Percentiles rank a stretch among this genome's conserved stretches.
Evolutionary conservation across 2,888 invertebrate genomes (phyloP).

Genomic region (Acutogordius australiensis): DNA sequence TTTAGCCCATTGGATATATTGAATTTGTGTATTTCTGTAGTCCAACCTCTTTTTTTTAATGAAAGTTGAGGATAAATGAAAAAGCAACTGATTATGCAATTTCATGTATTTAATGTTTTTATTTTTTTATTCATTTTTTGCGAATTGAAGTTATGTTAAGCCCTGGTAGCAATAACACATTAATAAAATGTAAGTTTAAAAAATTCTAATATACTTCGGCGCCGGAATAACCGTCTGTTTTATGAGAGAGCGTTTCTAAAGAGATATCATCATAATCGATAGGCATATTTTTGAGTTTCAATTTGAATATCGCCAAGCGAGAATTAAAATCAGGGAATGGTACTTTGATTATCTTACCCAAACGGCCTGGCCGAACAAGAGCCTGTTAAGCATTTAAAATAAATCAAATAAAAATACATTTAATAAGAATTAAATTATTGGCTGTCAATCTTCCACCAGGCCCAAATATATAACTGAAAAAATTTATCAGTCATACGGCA

Average conservation of each 20-base stretch:
- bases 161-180: no score
- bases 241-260: constrained; percentile 19
- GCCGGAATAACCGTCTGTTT: constrained; percentile 56
- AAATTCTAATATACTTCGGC: constrained; percentile 36
- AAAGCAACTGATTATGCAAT: no score
- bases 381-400: constrained; percentile 36
- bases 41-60: no score
- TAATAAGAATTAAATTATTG: background rate
- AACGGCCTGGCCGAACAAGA: constrained; percentile 54
- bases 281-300: constrained; percentile 47
- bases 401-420: constrained; percentile 10
- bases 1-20: no score
- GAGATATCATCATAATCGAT: constrained; percentile 28
- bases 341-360: constrained; percentile 69
- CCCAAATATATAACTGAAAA: no score
- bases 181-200: background rate
- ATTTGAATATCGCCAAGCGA: constrained; percentile 45
- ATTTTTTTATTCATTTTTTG: no score
- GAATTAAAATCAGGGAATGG: constrained; percentile 54
- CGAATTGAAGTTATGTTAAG: no score
- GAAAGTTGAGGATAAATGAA: no score
- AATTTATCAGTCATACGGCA: no score
- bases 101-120: no score
- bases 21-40: no score
- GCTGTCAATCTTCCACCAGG: no score